phyloP scores from a whole-genome alignment of 2,797 vertebrate genomes.

The Champsocephalus gunnari region DNA sequence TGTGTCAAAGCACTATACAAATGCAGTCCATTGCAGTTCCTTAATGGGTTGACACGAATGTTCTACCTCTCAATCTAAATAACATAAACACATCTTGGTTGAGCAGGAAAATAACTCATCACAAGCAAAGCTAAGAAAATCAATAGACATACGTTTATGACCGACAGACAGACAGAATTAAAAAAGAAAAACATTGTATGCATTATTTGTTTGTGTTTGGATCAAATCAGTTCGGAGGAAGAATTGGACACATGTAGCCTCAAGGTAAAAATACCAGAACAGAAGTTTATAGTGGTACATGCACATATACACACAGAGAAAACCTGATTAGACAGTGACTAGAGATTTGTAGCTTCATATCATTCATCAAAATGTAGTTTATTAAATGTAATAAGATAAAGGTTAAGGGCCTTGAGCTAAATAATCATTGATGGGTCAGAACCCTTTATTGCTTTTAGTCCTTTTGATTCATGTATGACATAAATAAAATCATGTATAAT shows the following conservation, averaged over 20 bases:
- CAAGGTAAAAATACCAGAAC: conserved; percentile 54
- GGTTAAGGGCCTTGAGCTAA: conserved; percentile 33
- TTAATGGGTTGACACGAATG: too few relatives aligned
- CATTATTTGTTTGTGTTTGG: background rate
- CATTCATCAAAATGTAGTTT: conserved; percentile 47
- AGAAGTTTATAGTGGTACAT: conserved; percentile 58
- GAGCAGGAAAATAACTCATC: too few relatives aligned
- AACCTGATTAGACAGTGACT: conserved; percentile 16
- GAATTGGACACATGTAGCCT: conserved; percentile 68
- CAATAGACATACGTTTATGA: too few relatives aligned
- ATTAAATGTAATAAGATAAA: conserved; percentile 34
- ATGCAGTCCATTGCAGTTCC: too few relatives aligned
- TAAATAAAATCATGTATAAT: background rate
- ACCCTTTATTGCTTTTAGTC: conserved; percentile 61
- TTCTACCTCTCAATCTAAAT: too few relatives aligned
- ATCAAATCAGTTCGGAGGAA: conserved; percentile 5
- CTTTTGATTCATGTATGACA: conserved; percentile 33
- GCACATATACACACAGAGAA: conserved; percentile 53
- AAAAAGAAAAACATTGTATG: background rate
- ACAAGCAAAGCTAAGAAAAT: too few relatives aligned
- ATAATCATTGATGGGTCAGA: conserved; percentile 40
- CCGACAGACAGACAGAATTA: too few relatives aligned
- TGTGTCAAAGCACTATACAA: too few relatives aligned
- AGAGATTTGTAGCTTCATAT: conserved; percentile 60
- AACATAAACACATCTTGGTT: too few relatives aligned